Evolutionary conservation across 1,140 invertebrate species (phyloP).

Genomic region (Phymorhynchus buccinoides): DNA sequence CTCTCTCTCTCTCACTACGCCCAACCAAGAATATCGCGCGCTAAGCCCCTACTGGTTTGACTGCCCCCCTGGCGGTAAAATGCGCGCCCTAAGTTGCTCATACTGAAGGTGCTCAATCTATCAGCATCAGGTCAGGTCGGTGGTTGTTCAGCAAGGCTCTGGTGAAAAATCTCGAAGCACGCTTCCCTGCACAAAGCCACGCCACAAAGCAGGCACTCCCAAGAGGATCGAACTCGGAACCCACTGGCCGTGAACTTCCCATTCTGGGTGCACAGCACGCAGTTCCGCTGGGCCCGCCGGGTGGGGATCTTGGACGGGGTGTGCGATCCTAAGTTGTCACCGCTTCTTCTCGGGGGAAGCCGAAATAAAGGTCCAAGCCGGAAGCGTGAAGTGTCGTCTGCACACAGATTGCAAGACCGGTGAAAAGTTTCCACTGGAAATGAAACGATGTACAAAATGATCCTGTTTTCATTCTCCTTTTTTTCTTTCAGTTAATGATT

Average conservation of each 20-base stretch:
- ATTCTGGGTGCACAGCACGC: constrained; percentile 17
- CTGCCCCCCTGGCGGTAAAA: no score
- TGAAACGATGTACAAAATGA: no score
- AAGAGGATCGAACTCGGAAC: not conserved
- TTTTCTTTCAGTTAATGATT: no score
- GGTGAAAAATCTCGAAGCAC: not conserved
- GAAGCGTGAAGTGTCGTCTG: not conserved
- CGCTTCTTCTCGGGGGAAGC: not conserved
- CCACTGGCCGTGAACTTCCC: constrained; percentile 14
- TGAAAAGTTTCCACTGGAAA: no score
- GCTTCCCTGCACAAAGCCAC: constrained; percentile 7
- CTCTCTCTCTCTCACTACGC: no score
- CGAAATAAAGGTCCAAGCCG: not conserved
- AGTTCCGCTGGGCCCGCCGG: constrained; percentile 1
- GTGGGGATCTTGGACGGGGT: constrained; percentile 16
- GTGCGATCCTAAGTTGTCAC: not conserved
- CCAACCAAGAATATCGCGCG: no score
- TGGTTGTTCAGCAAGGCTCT: not conserved
- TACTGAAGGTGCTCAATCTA: no score
- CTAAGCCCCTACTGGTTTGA: no score
- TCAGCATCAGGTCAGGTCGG: not conserved
- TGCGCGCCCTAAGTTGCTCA: no score
- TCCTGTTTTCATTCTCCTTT: no score
- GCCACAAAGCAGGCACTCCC: not conserved
- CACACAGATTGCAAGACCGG: not conserved